Conservation (phyloP, 2,797 vertebrate species). For the Salarias fasciatus region DNA sequence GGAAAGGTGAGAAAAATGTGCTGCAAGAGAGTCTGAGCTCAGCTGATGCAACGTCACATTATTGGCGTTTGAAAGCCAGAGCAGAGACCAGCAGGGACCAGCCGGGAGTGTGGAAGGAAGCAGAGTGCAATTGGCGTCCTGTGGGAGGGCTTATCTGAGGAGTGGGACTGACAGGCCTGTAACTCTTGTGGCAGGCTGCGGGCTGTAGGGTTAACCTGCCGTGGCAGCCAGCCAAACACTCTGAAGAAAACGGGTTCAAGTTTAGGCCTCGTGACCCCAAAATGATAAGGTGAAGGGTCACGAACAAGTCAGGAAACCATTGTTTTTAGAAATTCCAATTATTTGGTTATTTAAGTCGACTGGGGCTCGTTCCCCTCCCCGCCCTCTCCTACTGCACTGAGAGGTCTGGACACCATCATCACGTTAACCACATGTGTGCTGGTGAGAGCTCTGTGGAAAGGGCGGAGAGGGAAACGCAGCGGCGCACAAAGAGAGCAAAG, state of each 20-base stretch:
- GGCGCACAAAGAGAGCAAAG: conserved; percentile 20
- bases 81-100: conserved; percentile 23
- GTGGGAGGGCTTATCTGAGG: conserved; percentile 55
- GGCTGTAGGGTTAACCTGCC: conserved; percentile 73
- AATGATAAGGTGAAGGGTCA: conserved; percentile 82
- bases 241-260: conserved; percentile 74
- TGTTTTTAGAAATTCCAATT: conserved; percentile 85
- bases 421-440: conserved; percentile 78
- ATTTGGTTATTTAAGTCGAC: conserved; percentile 84
- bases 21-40: background rate
- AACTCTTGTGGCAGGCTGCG: conserved; percentile 54
- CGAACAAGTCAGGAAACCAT: conserved; percentile 83
- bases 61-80: conserved; percentile 25
- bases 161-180: conserved; percentile 51
- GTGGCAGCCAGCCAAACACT: conserved; percentile 72
- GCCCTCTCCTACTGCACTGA: conserved; percentile 22
- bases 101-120: conserved; percentile 45
- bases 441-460: conserved; percentile 35
- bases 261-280: conserved; percentile 76
- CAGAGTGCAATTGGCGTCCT: conserved; percentile 24
- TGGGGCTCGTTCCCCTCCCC: conserved; percentile 37
- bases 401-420: conserved; percentile 75
- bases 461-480: conserved; percentile 27
- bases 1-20: no score
- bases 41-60: conserved; percentile 3